phyloP scores from a whole-genome alignment of 1,140 invertebrate genomes.

The Bombus consobrinus region DNA sequence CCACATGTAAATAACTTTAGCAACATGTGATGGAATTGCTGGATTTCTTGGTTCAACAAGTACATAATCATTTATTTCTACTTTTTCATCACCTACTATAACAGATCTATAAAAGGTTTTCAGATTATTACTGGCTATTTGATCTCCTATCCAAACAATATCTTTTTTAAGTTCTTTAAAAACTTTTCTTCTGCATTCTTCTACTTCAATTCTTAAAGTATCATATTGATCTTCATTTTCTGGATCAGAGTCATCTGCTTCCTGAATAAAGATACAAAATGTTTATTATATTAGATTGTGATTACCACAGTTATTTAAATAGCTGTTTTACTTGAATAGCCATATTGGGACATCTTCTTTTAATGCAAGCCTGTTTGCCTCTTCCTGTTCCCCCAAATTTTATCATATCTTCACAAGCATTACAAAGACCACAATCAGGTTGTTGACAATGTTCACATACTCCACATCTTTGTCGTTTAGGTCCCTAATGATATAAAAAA shows the following conservation, averaged over 20 bases:
- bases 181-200: conserved; percentile 74
- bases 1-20: conserved; percentile 89
- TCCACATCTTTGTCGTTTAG: conserved; percentile 86
- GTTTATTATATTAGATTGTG: neutral
- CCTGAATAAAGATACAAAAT: conserved; percentile 71
- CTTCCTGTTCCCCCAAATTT: conserved; percentile 89
- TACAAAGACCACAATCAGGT: conserved; percentile 89
- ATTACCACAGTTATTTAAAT: neutral
- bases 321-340: conserved; percentile 82
- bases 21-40: conserved; percentile 86
- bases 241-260: conserved; percentile 86
- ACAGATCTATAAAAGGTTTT: conserved; percentile 71
- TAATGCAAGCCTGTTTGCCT: conserved; percentile 90
- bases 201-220: conserved; percentile 65
- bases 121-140: conserved; percentile 54
- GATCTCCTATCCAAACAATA: conserved; percentile 85
- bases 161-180: conserved; percentile 71
- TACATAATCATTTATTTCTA: conserved; percentile 85
- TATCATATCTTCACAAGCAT: conserved; percentile 87
- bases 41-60: conserved; percentile 88
- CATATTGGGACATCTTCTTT: conserved; percentile 90
- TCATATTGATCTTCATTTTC: conserved; percentile 85
- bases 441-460: conserved; percentile 90
- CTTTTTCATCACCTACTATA: conserved; percentile 68
- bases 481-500: conserved; percentile 60